These are phyloP conservation scores for Microtus richardsoni DNA, from an alignment of 2,113 vertebrate genomes.

Conservation along the genomic window DNA sequence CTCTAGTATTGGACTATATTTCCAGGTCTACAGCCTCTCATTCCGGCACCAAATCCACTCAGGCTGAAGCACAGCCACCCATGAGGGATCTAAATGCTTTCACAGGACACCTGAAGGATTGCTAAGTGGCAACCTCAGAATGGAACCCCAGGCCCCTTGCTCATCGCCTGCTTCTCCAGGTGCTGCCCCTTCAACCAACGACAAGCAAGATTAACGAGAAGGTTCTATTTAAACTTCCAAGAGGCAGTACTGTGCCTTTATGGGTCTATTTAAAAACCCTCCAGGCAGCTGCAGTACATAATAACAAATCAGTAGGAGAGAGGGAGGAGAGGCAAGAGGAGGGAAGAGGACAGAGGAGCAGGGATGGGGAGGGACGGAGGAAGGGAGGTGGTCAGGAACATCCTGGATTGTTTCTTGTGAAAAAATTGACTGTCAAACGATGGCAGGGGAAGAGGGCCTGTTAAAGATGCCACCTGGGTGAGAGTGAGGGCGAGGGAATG, in stretches of 20 bases:
- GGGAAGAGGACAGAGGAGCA: background rate
- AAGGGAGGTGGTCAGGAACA: slow-evolving; percentile 65
- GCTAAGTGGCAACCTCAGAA: slow-evolving; percentile 44
- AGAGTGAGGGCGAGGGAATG: slow-evolving; percentile 32
- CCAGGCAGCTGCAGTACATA: slow-evolving; percentile 88
- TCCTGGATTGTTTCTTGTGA: slow-evolving; percentile 73
- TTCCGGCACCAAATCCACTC: slow-evolving; percentile 20
- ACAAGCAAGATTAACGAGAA: slow-evolving; percentile 86
- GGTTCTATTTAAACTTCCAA: slow-evolving; percentile 90
- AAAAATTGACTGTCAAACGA: slow-evolving; percentile 79
- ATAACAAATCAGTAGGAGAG: slow-evolving; percentile 86
- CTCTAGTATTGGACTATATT: background rate
- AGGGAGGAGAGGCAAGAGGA: slow-evolving; percentile 43
- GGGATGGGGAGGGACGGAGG: background rate
- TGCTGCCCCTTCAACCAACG: slow-evolving; percentile 76
- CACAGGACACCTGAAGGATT: slow-evolving; percentile 57
- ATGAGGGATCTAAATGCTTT: slow-evolving; percentile 47
- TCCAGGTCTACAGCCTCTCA: background rate
- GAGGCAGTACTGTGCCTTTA: slow-evolving; percentile 87
- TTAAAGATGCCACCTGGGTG: slow-evolving; percentile 54
- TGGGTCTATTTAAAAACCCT: slow-evolving; percentile 90
- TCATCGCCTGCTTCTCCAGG: slow-evolving; percentile 82
- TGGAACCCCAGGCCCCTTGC: slow-evolving; percentile 66
- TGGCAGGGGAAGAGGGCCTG: slow-evolving; percentile 64
- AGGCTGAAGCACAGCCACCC: slow-evolving; percentile 46